Percentiles rank a stretch among this genome's conserved stretches.
Evolutionary conservation across 92 coral and sea anemone species (phyloP).

Genomic region (Palythoa caribaeorum): DNA sequence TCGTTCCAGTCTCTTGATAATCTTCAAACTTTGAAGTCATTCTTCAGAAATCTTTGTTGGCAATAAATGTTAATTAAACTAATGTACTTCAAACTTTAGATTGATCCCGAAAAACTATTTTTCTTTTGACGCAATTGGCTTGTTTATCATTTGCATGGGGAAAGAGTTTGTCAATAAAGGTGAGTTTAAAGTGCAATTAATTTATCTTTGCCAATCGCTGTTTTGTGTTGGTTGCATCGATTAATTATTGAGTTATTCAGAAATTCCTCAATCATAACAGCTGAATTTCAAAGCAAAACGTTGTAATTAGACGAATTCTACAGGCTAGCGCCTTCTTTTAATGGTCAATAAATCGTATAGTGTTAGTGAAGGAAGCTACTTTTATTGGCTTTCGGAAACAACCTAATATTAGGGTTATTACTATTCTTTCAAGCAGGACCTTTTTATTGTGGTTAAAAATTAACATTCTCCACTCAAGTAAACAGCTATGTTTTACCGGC

Average conservation of each 20-base stretch:
- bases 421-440: slow-evolving; percentile 9
- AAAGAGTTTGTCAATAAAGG: not conserved
- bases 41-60: too few relatives aligned
- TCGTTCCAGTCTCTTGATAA: too few relatives aligned
- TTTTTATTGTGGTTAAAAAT: slow-evolving; percentile 35
- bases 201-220: slow-evolving; percentile 2
- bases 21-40: too few relatives aligned
- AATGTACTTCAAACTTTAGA: not conserved
- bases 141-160: not conserved
- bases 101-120: not conserved
- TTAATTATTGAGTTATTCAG: not conserved
- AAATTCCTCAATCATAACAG: not conserved
- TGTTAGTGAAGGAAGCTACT: not conserved
- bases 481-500: not conserved
- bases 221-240: not conserved
- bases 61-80: not conserved
- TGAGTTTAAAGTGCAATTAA: not conserved
- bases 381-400: slow-evolving; percentile 19
- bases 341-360: slow-evolving; percentile 14
- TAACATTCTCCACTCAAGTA: slow-evolving; percentile 14
- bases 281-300: not conserved
- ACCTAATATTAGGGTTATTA: slow-evolving; percentile 3
- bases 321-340: not conserved
- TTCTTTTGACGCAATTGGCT: not conserved
- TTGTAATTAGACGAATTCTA: not conserved